phyloP scores from a whole-genome alignment of 2,888 invertebrate species.

The Serrognathus titanus region DNA sequence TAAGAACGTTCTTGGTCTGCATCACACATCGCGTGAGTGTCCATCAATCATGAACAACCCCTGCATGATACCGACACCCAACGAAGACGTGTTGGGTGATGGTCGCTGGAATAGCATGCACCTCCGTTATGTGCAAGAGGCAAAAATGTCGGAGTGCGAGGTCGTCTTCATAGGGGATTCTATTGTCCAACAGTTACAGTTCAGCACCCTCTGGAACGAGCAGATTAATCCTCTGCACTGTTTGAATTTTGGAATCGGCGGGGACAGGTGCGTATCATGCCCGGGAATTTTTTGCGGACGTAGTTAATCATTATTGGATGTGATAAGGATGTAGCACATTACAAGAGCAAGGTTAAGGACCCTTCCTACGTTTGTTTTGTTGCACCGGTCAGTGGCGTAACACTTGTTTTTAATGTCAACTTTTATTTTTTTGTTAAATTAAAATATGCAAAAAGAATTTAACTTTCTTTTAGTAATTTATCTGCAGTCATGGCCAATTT shows the following conservation, averaged over 20 bases:
- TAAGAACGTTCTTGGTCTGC: not conserved
- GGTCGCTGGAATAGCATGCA: conserved; percentile 62
- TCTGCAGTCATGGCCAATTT: too few species aligned
- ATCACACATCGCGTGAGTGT: not conserved
- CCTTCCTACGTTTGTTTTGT: too few species aligned
- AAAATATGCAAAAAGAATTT: too few species aligned
- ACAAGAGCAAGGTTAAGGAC: too few species aligned
- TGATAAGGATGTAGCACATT: too few species aligned
- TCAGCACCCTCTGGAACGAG: conserved; percentile 61
- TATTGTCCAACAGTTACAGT: conserved; percentile 58
- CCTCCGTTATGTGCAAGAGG: conserved; percentile 58
- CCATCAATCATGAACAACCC: conserved; percentile 39
- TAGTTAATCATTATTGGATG: too few species aligned
- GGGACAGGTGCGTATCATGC: conserved; percentile 51
- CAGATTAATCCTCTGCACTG: conserved; percentile 65
- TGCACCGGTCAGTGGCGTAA: too few species aligned
- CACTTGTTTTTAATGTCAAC: too few species aligned
- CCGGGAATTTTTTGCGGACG: too few species aligned
- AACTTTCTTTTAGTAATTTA: too few species aligned
- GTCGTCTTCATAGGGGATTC: conserved; percentile 69
- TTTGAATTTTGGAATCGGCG: conserved; percentile 69
- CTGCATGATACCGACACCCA: conserved; percentile 53
- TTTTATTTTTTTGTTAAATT: too few species aligned
- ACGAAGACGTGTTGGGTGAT: conserved; percentile 57
- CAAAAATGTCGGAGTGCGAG: conserved; percentile 61